phyloP scores from a whole-genome alignment of 2,888 invertebrate species.

The Synanthedon myopaeformis region DNA sequence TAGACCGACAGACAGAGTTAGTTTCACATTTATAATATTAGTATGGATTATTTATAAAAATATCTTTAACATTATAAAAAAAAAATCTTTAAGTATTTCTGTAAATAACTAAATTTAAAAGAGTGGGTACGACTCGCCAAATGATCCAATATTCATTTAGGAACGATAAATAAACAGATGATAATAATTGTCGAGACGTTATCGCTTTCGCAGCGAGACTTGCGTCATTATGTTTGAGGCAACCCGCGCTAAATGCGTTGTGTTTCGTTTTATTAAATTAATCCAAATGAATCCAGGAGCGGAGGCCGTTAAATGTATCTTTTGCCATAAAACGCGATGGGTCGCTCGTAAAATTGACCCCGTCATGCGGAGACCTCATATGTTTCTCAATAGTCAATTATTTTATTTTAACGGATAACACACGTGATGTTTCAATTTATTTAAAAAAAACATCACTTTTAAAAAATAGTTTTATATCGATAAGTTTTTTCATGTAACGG shows the following conservation, averaged over 20 bases:
- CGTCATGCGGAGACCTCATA: conserved; percentile 3
- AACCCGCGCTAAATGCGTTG: neutral
- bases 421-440: too few relatives aligned
- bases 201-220: neutral
- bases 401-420: too few relatives aligned
- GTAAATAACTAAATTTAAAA: neutral
- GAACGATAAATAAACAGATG: neutral
- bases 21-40: too few relatives aligned
- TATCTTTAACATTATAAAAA: too few relatives aligned
- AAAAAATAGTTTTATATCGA: too few relatives aligned
- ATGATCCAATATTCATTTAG: neutral
- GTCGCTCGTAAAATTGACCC: conserved; percentile 33
- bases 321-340: conserved; percentile 41
- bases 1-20: too few relatives aligned
- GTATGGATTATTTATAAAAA: too few relatives aligned
- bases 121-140: neutral
- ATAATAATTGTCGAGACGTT: neutral
- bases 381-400: neutral
- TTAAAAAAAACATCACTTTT: too few relatives aligned
- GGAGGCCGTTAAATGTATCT: conserved; percentile 28
- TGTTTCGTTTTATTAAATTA: conserved; percentile 48
- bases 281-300: conserved; percentile 43
- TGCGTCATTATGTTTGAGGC: neutral
- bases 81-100: too few relatives aligned
- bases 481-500: too few relatives aligned